Base-by-base conservation (phyloP, 2,888 invertebrate genomes). In the Cryptophagus acutangulus region DNA sequence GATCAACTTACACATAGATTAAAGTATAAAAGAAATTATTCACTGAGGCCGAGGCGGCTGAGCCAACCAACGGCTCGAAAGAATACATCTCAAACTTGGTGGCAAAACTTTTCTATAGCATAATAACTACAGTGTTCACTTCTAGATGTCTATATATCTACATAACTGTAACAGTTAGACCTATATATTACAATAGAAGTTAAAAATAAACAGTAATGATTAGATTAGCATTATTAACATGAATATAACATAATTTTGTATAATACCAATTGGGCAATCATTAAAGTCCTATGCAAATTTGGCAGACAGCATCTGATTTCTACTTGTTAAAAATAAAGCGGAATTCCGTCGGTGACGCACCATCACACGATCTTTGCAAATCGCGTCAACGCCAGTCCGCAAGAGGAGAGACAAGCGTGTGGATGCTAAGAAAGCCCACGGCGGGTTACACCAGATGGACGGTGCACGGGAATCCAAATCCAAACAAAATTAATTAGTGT, bases 271-370 rank as follows among this genome's bases (percentile, higher is more conserved):
- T n/a, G n/a, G n/a, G n/a, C n/a, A n/a, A n/a, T n/a, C n/a, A n/a
- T n/a, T n/a, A n/a, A n/a, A n/a, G n/a, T n/a, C n/a, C n/a, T n/a
- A n/a, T n/a, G 50, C 57, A 63, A 55, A 62, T 67, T 69, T 67
- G 67, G 65, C 65, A 67, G 65, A 68, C 63, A 65, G 66, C 63
- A 66, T 64, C 61, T 66, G 64, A 63, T 62, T 54, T 57, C 61
- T 62, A 63, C 58, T 54, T 53, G 49, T 28, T 57, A 47, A 49
- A 52, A 52, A 53, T 50, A 38, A 39, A 10, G 39, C 34, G 41
- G 34, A 29, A 38, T 41, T 33, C 31, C 13, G 36, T 29, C 20
- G 34, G 18, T 10, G 34, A n/a, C 12, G 10, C 13, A 16, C 13
- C 33, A 15, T n/a, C n/a, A n/a, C n/a, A n/a, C n/a, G n/a, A n/a